Evolutionary conservation across 1,140 invertebrate species (phyloP), one percentile per base, ranked within the genome.

Genomic region (Calliopsis andreniformis): DNA sequence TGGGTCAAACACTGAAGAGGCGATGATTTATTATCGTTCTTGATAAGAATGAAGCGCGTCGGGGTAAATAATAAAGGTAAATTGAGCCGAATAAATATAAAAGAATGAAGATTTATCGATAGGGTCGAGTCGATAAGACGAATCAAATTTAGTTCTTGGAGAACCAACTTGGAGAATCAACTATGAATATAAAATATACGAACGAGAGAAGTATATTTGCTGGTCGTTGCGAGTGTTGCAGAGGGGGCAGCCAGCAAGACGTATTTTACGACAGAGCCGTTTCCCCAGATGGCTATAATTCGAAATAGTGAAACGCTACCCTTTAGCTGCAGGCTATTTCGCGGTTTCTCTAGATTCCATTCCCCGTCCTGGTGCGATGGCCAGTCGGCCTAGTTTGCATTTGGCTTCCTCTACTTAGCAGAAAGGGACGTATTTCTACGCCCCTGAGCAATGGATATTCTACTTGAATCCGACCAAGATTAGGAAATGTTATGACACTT

Each of bases 381-480:
- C 53, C 78, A 77, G 72, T 72, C 88, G 87, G 82, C 86, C 89
- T 88, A 88, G 86, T 89, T 90, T 80, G 73, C 66, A 87, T 85
- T 85, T 87, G 89, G 89, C 88, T 90, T 89, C 89, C 78, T 89
- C 77, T 70, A 67, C 67, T 70, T 39, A 71, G 49, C 47, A 81
- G 68, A 78, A 82, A 71, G 32, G 64, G 68, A 77, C 67, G 61
- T 66, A 67, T 69, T 75, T 45, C 56, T 67, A 28, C 28, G 84
- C 59, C 6, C 20, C 42, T 72, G 49, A 49, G 67, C 70, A 67
- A 53, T 70, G 43, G 56, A 62, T 64, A 69, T 28, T 72, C 69
- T 59, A 25, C 56, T 35, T 53, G 88, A 89, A 90, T 85, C 88
- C 88, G n/a, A 55, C 47, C 28, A 87, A 89, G 77, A 89, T 78